Evolutionary conservation across 2,888 invertebrate genomes (phyloP).

Genomic region (Eristalis intricaria): DNA sequence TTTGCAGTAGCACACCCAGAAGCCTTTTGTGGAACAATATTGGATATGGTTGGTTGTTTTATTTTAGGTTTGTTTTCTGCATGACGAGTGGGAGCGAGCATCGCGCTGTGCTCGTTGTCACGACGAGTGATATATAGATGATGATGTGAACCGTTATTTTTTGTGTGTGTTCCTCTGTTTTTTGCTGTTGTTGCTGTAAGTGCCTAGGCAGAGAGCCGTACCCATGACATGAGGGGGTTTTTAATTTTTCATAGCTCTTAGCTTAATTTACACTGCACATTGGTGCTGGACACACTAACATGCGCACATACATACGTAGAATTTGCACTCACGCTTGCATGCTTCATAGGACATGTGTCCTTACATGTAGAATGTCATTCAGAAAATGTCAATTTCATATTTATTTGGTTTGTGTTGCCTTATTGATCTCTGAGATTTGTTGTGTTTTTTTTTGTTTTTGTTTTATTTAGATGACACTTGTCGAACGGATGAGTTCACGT

Average conservation of each 20-base stretch:
- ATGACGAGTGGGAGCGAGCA: neutral
- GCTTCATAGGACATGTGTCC: conserved; percentile 13
- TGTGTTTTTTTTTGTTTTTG: conserved; percentile 63
- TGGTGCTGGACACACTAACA: conserved; percentile 40
- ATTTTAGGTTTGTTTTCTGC: conserved; percentile 10
- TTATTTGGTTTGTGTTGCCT: conserved; percentile 2
- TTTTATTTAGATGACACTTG: conserved; percentile 90
- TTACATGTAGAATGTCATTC: conserved; percentile 3
- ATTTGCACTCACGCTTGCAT: conserved; percentile 39
- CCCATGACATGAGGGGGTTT: conserved; percentile 22
- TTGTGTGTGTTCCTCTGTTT: too few species aligned
- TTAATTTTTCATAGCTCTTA: conserved; percentile 56
- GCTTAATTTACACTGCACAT: conserved; percentile 8
- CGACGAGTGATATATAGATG: conserved; percentile 50
- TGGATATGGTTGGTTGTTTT: conserved; percentile 40
- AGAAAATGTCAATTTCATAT: conserved; percentile 35
- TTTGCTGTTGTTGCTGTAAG: conserved; percentile 42
- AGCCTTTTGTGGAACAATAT: conserved; percentile 53
- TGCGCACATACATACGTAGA: conserved; percentile 7
- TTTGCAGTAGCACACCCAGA: conserved; percentile 35
- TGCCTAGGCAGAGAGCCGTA: conserved; percentile 16
- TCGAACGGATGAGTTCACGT: conserved; percentile 95
- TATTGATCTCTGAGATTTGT: conserved; percentile 17
- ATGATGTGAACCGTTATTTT: conserved; percentile 11
- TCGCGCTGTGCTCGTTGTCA: conserved; percentile 12